Evolutionary conservation across 2,888 invertebrate genomes (phyloP).

Genomic region (Torymus auratus): DNA sequence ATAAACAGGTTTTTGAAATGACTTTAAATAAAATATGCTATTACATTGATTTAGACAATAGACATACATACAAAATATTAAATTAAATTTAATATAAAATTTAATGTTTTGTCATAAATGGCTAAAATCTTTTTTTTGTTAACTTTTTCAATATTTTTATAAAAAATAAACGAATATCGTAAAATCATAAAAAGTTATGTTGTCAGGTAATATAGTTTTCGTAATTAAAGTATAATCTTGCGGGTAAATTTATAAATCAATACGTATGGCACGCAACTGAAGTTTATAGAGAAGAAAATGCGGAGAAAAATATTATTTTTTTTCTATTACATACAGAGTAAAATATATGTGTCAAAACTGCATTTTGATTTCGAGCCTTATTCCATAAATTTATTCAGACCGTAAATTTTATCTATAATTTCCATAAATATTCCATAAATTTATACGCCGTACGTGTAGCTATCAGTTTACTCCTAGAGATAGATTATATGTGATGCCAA

Average conservation of each 20-base stretch:
- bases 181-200: background rate
- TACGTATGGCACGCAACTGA: background rate
- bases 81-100: too few species aligned
- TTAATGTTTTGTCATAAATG: too few species aligned
- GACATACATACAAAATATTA: too few species aligned
- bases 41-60: too few species aligned
- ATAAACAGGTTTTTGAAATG: too few species aligned
- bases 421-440: slow-evolving; percentile 8
- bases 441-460: background rate
- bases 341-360: background rate
- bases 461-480: too few species aligned
- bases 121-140: too few species aligned
- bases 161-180: too few species aligned
- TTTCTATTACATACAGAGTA: background rate
- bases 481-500: too few species aligned
- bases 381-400: background rate
- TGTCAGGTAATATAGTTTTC: background rate
- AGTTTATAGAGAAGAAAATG: background rate
- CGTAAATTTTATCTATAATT: background rate
- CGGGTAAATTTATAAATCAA: slow-evolving; percentile 4
- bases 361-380: background rate
- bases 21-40: too few species aligned
- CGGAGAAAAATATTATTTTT: background rate
- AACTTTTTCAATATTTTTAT: too few species aligned
- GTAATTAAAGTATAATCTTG: slow-evolving; percentile 13